Evolutionary conservation across 2,113 vertebrate species (phyloP).

Genomic region (Gymnarchus niloticus): DNA sequence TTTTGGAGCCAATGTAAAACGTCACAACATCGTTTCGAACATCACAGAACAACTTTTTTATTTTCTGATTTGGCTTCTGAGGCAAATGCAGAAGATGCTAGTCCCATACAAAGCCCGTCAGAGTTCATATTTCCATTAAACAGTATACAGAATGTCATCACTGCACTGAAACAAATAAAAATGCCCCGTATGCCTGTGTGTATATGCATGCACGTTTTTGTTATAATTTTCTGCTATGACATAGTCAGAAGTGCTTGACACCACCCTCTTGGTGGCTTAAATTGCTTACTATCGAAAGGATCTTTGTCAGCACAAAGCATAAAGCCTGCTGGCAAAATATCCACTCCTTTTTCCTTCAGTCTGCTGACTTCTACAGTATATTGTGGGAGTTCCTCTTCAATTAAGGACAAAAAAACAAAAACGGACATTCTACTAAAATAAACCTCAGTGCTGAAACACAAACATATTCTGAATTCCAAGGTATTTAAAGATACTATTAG

Average conservation of each 20-base stretch:
- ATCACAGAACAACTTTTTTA: background rate
- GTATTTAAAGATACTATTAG: background rate
- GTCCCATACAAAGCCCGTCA: background rate
- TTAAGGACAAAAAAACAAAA: background rate
- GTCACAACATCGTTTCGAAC: background rate
- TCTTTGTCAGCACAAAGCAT: conserved; percentile 38
- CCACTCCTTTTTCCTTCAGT: conserved; percentile 26
- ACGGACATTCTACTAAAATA: background rate
- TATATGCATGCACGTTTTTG: background rate
- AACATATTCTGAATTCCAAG: background rate
- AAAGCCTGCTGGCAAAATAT: conserved; percentile 30
- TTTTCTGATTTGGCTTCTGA: background rate
- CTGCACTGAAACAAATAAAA: background rate
- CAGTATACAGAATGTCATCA: background rate
- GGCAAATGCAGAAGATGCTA: background rate
- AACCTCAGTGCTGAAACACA: background rate
- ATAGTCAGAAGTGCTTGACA: conserved; percentile 19
- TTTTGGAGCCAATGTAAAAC: background rate
- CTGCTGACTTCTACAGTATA: conserved; percentile 13
- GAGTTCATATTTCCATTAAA: background rate
- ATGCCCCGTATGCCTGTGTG: background rate
- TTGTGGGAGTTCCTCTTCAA: background rate
- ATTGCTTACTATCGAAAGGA: conserved; percentile 33
- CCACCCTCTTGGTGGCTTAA: conserved; percentile 27
- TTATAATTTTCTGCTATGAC: background rate